These are phyloP conservation scores for Epinephelus moara DNA, from an alignment of 2,113 vertebrate species.

Conservation along the genomic window DNA sequence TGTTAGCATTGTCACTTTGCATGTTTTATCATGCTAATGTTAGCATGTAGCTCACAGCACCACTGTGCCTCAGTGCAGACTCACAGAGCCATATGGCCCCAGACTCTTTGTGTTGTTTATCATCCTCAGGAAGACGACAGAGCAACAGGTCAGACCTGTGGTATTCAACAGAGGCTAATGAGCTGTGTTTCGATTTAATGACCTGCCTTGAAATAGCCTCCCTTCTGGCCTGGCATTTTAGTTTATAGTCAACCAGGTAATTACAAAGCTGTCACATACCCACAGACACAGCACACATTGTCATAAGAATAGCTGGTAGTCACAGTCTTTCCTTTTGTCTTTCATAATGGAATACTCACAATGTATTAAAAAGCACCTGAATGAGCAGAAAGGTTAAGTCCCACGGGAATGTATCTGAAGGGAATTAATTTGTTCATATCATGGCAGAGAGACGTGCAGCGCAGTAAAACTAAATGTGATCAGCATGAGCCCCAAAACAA, in stretches of 20 bases:
- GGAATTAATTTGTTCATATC: constrained; percentile 15
- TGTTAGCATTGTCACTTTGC: not conserved
- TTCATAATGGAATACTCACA: constrained; percentile 34
- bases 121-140: constrained; percentile 31
- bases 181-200: constrained; percentile 57
- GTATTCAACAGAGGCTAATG: constrained; percentile 65
- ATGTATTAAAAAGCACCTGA: constrained; percentile 23
- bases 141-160: constrained; percentile 49
- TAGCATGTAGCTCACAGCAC: constrained; percentile 18
- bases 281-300: constrained; percentile 7
- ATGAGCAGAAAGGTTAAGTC: constrained; percentile 45
- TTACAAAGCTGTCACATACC: constrained; percentile 58
- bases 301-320: constrained; percentile 5
- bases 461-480: constrained; percentile 12
- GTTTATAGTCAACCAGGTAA: constrained; percentile 53
- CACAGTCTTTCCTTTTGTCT: constrained; percentile 49
- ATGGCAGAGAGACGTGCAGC: not conserved
- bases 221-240: constrained; percentile 68
- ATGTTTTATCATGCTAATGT: not conserved
- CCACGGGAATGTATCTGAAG: not conserved
- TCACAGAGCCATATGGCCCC: not conserved
- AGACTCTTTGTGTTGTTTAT: not conserved
- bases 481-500: constrained; percentile 7
- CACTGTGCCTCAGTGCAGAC: not conserved
- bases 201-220: constrained; percentile 36